Base-by-base conservation (phyloP, 2,888 invertebrate genomes). In the Yponomeuta malinellus region DNA sequence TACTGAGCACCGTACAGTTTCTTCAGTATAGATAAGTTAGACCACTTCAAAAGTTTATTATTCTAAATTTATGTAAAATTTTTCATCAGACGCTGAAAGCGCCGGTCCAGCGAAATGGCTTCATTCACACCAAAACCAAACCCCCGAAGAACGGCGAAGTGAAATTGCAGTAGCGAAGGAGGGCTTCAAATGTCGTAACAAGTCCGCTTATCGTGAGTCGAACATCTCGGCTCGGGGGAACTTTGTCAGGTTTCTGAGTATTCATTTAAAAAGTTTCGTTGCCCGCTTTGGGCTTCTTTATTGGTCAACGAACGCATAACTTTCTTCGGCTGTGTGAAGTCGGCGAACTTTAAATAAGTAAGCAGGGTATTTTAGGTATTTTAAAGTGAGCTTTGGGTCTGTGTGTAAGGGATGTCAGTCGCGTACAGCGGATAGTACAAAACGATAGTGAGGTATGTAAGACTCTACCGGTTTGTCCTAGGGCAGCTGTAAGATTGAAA, bases 241-340 rank as follows among this genome's bases (percentile, higher is more conserved):
- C 29, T 65, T 65, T 12, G 23, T 65, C 67, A 67, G 43, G 37
- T 67, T 43, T 33, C 43, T 29, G 37, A 67, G 15, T 43, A 43
- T 67, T 67, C 67, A 67, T 67, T 67, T 67, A n/a, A 29, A 67
- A 67, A 67, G 67, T 67, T 67, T 65, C 33, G 31, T 33, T 5
- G 33, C 65, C 52, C 52, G 65, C 65, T 29, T 65, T 65, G 31
- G 65, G 65, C 12, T 33, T 59, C 52, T 59, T 59, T 59, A 59
- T 59, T 59, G 52, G 52, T 59, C 52, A 59, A 59, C 10, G 52
- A 59, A 59, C 52, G 52, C 52, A 59, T 59, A 59, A 15, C 52
- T 59, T 59, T 59, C 52, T 59, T 15, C 15, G 52, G 1, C 52
- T 59, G 2, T 15, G 15, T 59, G 52, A 59, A 59, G 52, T 59